A percentile compares a stretch with the other conserved stretches of the same genome.
These are phyloP conservation scores for Syndactyla subalaris DNA, from an alignment of 2,797 vertebrate genomes.

Conservation along the genomic window DNA sequence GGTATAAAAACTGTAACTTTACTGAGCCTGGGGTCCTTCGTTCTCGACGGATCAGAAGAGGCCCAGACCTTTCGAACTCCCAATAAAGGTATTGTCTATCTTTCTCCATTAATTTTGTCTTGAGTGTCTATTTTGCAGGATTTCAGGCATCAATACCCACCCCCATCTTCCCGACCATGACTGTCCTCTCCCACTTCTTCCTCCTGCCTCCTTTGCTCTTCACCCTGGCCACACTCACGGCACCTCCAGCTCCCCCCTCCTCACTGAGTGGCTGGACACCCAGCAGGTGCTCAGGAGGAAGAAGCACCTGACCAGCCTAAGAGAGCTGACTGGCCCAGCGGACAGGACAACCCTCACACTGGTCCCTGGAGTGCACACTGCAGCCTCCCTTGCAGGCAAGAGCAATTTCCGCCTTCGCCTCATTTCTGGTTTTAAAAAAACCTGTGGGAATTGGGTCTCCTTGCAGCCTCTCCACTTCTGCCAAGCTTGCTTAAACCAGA, in stretches of 20 bases:
- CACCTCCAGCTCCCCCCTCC: background rate
- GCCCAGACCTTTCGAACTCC: too few species aligned
- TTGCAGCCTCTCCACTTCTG: background rate
- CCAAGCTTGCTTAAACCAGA: background rate
- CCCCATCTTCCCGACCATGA: background rate
- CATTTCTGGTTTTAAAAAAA: background rate
- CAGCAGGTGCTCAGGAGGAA: background rate
- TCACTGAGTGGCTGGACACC: fast-evolving
- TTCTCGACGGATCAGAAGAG: too few species aligned
- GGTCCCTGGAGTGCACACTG: background rate
- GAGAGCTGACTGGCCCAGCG: background rate
- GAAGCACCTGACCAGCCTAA: background rate
- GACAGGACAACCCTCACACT: background rate
- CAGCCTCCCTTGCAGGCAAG: background rate
- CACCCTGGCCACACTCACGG: background rate
- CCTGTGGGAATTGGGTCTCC: background rate
- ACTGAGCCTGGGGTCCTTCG: too few species aligned
- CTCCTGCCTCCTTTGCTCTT: fast-evolving
- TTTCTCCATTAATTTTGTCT: too few species aligned
- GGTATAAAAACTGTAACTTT: too few species aligned
- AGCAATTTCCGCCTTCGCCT: background rate
- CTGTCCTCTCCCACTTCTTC: background rate
- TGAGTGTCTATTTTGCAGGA: too few species aligned
- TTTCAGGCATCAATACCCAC: too few species aligned
- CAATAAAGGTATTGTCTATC: too few species aligned